These are phyloP conservation scores for Pseudomyrmex gracilis DNA, from an alignment of 1,140 invertebrate species.

Conservation along the genomic window DNA sequence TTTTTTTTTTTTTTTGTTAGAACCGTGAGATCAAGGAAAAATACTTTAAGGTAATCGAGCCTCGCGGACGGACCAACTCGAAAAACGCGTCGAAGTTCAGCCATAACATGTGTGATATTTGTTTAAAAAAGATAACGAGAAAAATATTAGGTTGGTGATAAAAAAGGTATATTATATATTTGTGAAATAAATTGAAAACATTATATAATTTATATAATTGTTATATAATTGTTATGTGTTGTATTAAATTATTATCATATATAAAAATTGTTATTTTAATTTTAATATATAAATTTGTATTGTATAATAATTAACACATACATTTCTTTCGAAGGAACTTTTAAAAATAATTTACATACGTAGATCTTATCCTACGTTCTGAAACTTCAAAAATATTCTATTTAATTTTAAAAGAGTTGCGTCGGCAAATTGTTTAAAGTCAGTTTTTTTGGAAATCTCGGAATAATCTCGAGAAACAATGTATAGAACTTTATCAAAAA, in stretches of 20 bases:
- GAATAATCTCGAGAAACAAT: too few relatives aligned
- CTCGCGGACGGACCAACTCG: conserved; percentile 15
- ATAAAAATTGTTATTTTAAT: too few relatives aligned
- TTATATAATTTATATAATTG: neutral
- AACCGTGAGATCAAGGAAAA: conserved; percentile 13
- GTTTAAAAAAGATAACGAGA: conserved; percentile 8
- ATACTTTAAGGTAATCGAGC: conserved; percentile 47
- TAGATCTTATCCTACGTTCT: too few relatives aligned
- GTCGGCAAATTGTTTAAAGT: too few relatives aligned
- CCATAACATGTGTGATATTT: conserved; percentile 33
- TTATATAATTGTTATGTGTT: too few relatives aligned
- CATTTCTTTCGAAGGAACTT: neutral
- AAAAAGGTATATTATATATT: neutral
- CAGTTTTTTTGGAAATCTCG: too few relatives aligned
- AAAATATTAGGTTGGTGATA: neutral
- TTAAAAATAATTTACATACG: neutral
- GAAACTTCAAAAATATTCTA: too few relatives aligned
- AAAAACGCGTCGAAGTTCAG: neutral
- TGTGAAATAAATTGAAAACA: conserved; percentile 1
- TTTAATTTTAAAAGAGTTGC: too few relatives aligned
- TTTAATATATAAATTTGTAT: too few relatives aligned
- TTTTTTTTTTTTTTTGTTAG: neutral
- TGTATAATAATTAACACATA: too few relatives aligned
- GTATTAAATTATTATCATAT: too few relatives aligned
- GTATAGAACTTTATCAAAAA: neutral